Percentiles rank a stretch among this genome's conserved stretches.
Conservation (phyloP, 2,113 vertebrate genomes). For the Todiramphus saurophagus region DNA sequence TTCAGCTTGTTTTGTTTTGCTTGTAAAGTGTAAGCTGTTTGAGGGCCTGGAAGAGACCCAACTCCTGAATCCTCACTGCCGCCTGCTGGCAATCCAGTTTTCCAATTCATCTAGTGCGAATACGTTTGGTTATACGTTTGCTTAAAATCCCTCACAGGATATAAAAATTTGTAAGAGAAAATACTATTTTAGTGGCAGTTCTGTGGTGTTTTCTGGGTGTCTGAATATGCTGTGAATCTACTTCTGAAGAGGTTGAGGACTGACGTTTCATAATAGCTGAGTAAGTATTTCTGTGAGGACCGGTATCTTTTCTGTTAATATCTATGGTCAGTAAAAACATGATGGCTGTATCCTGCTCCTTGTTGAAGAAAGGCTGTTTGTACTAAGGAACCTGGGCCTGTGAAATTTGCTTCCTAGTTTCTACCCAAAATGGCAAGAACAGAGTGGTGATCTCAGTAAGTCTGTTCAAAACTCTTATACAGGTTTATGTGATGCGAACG, state of each 20-base stretch:
- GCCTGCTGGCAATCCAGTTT: background rate
- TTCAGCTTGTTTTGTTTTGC: too few species aligned
- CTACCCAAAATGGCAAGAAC: background rate
- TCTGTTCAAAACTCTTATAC: background rate
- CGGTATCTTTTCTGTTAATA: background rate
- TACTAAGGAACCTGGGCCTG: background rate
- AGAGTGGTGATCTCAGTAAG: background rate
- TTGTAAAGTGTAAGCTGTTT: background rate
- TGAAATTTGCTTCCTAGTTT: background rate
- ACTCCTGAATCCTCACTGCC: background rate
- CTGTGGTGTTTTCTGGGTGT: background rate
- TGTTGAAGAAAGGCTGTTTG: background rate
- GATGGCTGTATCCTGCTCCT: too few species aligned
- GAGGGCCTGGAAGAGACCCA: too few species aligned
- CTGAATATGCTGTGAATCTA: background rate
- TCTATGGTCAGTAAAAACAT: background rate
- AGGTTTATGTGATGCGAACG: background rate
- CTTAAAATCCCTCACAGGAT: background rate
- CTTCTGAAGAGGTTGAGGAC: background rate
- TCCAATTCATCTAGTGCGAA: accelerated
- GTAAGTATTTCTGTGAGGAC: background rate
- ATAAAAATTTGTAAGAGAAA: background rate
- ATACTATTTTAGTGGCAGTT: background rate
- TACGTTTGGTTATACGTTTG: background rate
- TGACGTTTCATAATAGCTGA: background rate